Percentiles rank a stretch among this genome's conserved stretches.
These are phyloP conservation scores for Tipula unca DNA, from an alignment of 2,888 invertebrate species.

Conservation along the genomic window DNA sequence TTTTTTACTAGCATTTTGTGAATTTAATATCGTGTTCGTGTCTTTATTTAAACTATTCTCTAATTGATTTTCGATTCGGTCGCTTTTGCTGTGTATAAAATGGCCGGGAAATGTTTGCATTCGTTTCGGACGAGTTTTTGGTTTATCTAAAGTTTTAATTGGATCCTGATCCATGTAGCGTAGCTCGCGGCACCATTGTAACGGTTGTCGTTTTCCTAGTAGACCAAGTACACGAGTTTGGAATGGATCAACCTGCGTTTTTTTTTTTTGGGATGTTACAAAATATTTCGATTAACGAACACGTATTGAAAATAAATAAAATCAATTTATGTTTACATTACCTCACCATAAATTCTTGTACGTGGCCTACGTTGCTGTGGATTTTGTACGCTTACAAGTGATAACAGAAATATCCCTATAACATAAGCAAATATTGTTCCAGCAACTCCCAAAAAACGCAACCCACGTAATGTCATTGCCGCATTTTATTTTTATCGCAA, in stretches of 20 bases:
- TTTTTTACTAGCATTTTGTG: background rate
- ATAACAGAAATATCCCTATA: constrained; percentile 39
- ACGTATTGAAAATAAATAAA: background rate
- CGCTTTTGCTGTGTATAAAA: constrained; percentile 14
- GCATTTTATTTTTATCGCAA: constrained; percentile 14
- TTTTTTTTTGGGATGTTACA: background rate
- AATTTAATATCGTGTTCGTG: background rate
- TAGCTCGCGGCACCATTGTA: constrained; percentile 40
- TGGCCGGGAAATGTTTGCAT: constrained; percentile 23
- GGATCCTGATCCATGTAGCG: constrained; percentile 30
- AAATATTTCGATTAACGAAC: background rate
- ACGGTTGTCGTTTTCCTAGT: constrained; percentile 36
- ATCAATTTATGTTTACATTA: constrained; percentile 26
- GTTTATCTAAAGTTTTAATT: constrained; percentile 19
- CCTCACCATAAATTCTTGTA: constrained; percentile 38
- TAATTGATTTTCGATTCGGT: background rate
- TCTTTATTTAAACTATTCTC: background rate
- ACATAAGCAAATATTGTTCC: constrained; percentile 41
- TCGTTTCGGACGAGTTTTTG: constrained; percentile 17
- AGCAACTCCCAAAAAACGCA: constrained; percentile 42
- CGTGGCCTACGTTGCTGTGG: constrained; percentile 36
- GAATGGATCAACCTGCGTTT: constrained; percentile 23
- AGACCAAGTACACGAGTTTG: constrained; percentile 36
- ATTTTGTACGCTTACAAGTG: constrained; percentile 40
- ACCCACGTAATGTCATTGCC: constrained; percentile 40